Conservation (phyloP, 92 coral and sea anemone species). For the Chrysogorgia sp. region DNA sequence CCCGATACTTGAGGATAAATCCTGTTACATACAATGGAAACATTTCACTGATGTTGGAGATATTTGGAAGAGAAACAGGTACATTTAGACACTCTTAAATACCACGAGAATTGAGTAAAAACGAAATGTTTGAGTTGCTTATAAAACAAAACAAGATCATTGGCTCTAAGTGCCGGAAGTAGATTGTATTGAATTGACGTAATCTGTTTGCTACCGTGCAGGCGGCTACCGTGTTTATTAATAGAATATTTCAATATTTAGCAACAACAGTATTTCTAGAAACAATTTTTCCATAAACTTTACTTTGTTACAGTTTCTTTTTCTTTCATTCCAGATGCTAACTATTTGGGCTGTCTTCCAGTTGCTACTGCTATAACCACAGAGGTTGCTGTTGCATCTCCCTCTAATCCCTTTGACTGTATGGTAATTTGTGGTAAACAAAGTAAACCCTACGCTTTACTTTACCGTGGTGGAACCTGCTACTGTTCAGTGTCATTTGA, state of each 20-base stretch:
- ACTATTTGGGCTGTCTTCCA: constrained; percentile 22
- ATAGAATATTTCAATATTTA: too few relatives aligned
- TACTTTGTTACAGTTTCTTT: too few relatives aligned
- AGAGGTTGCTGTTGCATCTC: not conserved
- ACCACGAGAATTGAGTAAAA: too few relatives aligned
- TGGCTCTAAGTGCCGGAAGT: too few relatives aligned
- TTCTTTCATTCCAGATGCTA: constrained; percentile 8
- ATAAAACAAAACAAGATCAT: too few relatives aligned
- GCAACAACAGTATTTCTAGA: not conserved
- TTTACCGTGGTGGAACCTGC: constrained; percentile 11
- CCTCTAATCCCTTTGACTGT: constrained; percentile 7
- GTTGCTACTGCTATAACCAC: not conserved
- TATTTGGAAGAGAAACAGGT: not conserved
- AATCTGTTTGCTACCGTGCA: too few relatives aligned
- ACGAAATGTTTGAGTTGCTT: too few relatives aligned
- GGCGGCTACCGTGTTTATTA: too few relatives aligned
- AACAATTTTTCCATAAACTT: not conserved
- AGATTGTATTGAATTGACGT: too few relatives aligned
- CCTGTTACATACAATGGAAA: not conserved
- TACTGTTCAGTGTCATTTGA: not conserved
- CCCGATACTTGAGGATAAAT: not conserved
- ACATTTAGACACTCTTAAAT: not conserved
- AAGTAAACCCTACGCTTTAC: constrained; percentile 11
- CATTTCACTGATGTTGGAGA: constrained; percentile 14
- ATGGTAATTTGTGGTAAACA: not conserved